phyloP scores from a whole-genome alignment of 2,797 vertebrate species.

The Pangasius sanitwongsei region DNA sequence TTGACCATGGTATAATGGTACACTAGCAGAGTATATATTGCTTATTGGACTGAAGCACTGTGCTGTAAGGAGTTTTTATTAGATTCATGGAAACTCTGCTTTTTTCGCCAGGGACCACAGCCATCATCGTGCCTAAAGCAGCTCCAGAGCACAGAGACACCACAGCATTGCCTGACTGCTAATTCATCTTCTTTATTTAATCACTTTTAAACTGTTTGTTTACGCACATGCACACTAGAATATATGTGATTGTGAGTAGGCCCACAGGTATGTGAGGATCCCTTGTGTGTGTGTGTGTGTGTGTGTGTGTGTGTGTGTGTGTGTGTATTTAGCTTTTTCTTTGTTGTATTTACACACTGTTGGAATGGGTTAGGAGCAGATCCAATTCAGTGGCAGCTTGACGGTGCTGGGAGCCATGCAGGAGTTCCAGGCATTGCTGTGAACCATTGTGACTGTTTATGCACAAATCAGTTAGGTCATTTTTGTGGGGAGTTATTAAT shows the following conservation, averaged over 20 bases:
- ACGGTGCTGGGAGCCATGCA: not conserved
- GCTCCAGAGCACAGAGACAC: slow-evolving; percentile 67
- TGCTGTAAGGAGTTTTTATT: slow-evolving; percentile 70
- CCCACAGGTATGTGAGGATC: not conserved
- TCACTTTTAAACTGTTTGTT: slow-evolving; percentile 51
- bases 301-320: not conserved
- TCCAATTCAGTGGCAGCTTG: slow-evolving; percentile 5
- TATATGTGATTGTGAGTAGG: not conserved
- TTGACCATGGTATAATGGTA: slow-evolving; percentile 72
- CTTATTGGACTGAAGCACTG: slow-evolving; percentile 68
- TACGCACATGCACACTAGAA: not conserved
- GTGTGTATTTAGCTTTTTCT: not conserved
- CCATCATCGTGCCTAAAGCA: slow-evolving; percentile 74
- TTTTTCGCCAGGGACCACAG: slow-evolving; percentile 71
- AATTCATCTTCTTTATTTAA: slow-evolving; percentile 71
- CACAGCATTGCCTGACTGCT: slow-evolving; percentile 73
- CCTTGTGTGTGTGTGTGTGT: not conserved
- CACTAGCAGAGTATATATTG: slow-evolving; percentile 68
- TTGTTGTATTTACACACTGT: not conserved
- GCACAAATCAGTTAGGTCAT: not conserved
- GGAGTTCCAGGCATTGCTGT: not conserved
- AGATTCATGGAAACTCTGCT: slow-evolving; percentile 74
- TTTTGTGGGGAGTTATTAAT: not conserved
- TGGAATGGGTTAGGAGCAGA: not conserved
- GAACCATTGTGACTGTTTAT: not conserved